Base-by-base conservation (phyloP, 2,113 vertebrate species). In the Desmodus rotundus region DNA sequence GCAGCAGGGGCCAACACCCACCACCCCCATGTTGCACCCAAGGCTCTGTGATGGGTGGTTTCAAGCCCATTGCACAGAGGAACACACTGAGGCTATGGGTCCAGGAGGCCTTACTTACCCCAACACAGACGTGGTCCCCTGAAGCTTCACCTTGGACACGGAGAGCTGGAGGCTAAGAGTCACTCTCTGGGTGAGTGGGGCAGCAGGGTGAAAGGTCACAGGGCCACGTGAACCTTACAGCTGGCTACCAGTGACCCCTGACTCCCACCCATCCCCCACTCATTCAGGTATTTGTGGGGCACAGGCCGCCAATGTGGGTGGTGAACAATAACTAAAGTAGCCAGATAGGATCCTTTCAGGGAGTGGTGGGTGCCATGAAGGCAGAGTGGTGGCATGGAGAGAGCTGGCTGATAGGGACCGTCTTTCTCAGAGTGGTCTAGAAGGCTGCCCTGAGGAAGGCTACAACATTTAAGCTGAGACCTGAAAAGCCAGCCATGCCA, bases 101-200 rank as follows among this genome's bases (percentile, higher is more conserved):
- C 52, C 54, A 67, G 58, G n/a, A 86, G 38, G 36, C 20, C 45
- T 65, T 4, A 1, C 94, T 97, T 63, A 98, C 97, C 96, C 96
- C 84, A 97, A 68, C 58, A 98, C 54, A 33, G 96, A 94, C 0
- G 96, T 87, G 22, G 54, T 89, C 24, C 96, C 87, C 72, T 45
- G 89, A 10, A 98, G 86, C 68, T 92, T 98, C 28, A 52, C 93
- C 45, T 38, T 68, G 50, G 90, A 96, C 61, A 97, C 93, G 0
- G 28, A 93, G 31, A 98, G 43, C 72, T 96, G 89, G 56, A 98
- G 97, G 22, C 33, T 92, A 77, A 98, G 76, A 63, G 56, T 93
- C 87, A 97, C 95, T 1, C 16, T 77, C 98, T 98, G 81, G 41
- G n/a, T 0, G 2, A 10, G 4, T 4, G 26, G 54, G n/a, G 28